A percentile compares a stretch with the other conserved stretches of the same genome.
Conservation (phyloP, 2,888 invertebrate genomes). For the Hypolimnas misippus region DNA sequence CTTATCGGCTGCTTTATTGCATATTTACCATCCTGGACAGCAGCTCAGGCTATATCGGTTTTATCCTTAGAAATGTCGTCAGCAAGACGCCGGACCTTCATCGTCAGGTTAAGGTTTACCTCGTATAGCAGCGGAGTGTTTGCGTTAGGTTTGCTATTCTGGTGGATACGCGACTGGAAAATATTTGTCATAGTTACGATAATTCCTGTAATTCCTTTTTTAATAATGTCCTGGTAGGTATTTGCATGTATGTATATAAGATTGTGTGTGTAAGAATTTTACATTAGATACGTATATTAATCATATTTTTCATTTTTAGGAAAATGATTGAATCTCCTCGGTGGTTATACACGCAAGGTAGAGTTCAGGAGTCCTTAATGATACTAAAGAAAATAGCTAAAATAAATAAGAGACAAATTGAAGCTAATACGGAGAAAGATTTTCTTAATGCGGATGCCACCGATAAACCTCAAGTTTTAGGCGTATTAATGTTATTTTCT, state of each 20-base stretch:
- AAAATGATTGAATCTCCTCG: conserved; percentile 86
- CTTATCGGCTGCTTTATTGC: conserved; percentile 57
- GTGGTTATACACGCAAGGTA: conserved; percentile 84
- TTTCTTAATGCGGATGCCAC: conserved; percentile 49
- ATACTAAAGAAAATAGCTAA: conserved; percentile 82
- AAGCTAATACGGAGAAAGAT: conserved; percentile 65
- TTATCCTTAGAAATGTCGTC: conserved; percentile 67
- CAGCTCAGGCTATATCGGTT: conserved; percentile 55
- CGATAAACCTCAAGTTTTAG: conserved; percentile 69
- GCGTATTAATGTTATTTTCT: conserved; percentile 83
- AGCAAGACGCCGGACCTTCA: conserved; percentile 53
- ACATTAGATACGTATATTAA: no score
- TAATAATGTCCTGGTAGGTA: conserved; percentile 62
- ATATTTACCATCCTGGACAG: conserved; percentile 61
- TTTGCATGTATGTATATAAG: no score
- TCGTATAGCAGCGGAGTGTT: conserved; percentile 56
- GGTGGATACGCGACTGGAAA: conserved; percentile 66
- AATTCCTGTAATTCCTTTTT: conserved; percentile 51
- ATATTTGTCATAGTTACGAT: conserved; percentile 59
- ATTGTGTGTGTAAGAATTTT: no score
- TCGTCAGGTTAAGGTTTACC: conserved; percentile 55
- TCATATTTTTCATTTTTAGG: conserved; percentile 72
- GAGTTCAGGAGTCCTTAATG: conserved; percentile 71
- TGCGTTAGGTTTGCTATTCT: conserved; percentile 60
- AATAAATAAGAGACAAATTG: conserved; percentile 76